phyloP scores from a whole-genome alignment of 2,113 vertebrate genomes.

The Dromaius novaehollandiae region DNA sequence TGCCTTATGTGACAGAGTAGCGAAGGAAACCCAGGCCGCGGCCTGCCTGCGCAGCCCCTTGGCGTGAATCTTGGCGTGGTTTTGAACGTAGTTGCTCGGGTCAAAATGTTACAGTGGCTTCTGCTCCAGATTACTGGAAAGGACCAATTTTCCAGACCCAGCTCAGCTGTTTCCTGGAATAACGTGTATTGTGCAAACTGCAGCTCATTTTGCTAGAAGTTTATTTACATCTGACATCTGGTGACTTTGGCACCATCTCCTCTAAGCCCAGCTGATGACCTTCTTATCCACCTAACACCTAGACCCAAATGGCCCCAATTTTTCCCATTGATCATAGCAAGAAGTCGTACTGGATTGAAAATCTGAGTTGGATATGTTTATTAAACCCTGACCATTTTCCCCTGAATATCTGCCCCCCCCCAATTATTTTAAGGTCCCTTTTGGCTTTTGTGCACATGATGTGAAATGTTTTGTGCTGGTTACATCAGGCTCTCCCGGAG shows the following conservation, averaged over 20 bases:
- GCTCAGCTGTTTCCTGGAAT: not conserved
- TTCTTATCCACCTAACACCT: too few relatives aligned
- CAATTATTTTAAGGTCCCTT: not conserved
- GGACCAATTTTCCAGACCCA: accelerated
- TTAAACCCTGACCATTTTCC: not conserved
- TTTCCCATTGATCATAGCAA: accelerated
- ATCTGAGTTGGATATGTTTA: not conserved
- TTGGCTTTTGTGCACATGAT: not conserved
- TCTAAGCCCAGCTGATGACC: too few relatives aligned
- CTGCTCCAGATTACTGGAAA: accelerated
- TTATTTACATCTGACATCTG: not conserved
- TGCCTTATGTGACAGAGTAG: too few relatives aligned
- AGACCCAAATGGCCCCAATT: not conserved
- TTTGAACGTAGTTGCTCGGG: not conserved
- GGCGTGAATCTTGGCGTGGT: too few relatives aligned
- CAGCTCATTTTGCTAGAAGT: not conserved
- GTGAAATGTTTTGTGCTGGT: accelerated
- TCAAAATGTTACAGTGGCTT: not conserved
- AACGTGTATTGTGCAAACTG: accelerated
- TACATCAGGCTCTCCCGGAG: accelerated
- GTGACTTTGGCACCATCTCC: too few relatives aligned
- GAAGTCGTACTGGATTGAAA: not conserved
- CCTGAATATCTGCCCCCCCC: not conserved
- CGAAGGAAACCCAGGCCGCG: too few relatives aligned
- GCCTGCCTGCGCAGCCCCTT: too few relatives aligned